A percentile compares a stretch with the other conserved stretches of the same genome.
Evolutionary conservation across 1,140 invertebrate genomes (phyloP).

Genomic region (Papilio xuthus): DNA sequence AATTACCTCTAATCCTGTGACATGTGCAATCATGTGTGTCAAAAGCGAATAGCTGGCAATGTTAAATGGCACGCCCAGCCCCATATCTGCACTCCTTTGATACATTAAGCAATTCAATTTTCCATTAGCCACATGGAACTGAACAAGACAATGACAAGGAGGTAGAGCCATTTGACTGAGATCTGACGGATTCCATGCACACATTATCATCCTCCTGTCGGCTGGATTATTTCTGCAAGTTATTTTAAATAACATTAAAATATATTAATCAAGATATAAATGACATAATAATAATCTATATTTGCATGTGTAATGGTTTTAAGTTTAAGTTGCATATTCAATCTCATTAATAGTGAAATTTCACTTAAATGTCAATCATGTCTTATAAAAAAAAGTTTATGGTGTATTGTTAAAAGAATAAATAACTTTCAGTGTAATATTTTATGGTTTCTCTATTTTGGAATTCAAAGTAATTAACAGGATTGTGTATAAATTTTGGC

Average conservation of each 20-base stretch:
- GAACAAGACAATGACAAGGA: slow-evolving; percentile 97
- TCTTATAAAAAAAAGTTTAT: slow-evolving; percentile 13
- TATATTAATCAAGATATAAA: too few relatives aligned
- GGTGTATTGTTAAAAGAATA: too few relatives aligned
- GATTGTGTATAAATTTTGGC: neutral
- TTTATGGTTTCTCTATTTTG: too few relatives aligned
- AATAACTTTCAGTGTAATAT: too few relatives aligned
- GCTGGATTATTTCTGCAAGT: slow-evolving; percentile 86
- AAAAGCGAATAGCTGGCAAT: slow-evolving; percentile 98
- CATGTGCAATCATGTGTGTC: slow-evolving; percentile 98
- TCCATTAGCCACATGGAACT: slow-evolving; percentile 96
- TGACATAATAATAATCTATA: too few relatives aligned
- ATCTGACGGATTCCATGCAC: slow-evolving; percentile 97
- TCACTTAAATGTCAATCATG: too few relatives aligned
- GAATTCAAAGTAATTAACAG: too few relatives aligned
- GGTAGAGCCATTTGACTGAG: slow-evolving; percentile 97
- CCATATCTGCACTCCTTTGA: slow-evolving; percentile 99
- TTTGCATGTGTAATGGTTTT: too few relatives aligned
- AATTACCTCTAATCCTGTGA: slow-evolving; percentile 90
- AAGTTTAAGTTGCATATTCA: too few relatives aligned
- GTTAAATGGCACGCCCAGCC: slow-evolving; percentile 99
- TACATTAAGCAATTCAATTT: slow-evolving; percentile 95
- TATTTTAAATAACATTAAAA: neutral
- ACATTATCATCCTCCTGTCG: slow-evolving; percentile 95
- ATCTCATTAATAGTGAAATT: too few relatives aligned